Conservation (phyloP, 30 jellyfish, hydroid and myxozoan genomes). For the Rhopilema esculentum region DNA sequence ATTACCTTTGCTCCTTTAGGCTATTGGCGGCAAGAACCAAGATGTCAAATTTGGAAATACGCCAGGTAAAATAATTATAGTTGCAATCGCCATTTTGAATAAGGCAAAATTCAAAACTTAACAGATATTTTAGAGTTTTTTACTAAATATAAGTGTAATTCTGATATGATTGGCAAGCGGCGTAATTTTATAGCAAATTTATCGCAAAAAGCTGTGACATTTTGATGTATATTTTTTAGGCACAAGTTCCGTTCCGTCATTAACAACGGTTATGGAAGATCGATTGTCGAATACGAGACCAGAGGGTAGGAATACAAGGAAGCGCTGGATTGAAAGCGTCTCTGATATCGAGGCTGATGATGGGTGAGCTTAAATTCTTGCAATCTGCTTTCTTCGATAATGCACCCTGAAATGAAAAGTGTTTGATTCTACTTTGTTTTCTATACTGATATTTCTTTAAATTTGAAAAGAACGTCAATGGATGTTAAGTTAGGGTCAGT, state of each 20-base stretch:
- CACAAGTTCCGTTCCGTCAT: slow-evolving; percentile 43
- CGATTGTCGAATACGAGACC: slow-evolving; percentile 32
- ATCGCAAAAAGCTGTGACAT: too few relatives aligned
- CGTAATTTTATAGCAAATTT: too few relatives aligned
- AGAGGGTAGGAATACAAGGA: slow-evolving; percentile 40
- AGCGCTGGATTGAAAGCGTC: slow-evolving; percentile 80
- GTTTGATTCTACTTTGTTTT: background rate
- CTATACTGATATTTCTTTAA: too few relatives aligned
- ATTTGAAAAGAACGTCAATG: too few relatives aligned
- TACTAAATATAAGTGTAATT: too few relatives aligned
- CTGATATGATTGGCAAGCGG: too few relatives aligned
- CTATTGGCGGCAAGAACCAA: background rate
- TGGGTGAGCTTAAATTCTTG: slow-evolving; percentile 32
- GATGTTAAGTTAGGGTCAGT: too few relatives aligned
- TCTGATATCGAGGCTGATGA: slow-evolving; percentile 83
- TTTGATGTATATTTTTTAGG: background rate
- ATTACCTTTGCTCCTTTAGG: background rate
- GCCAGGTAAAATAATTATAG: background rate
- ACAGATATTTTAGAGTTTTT: too few relatives aligned
- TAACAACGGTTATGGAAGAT: slow-evolving; percentile 74
- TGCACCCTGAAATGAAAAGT: background rate
- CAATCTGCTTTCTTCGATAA: background rate
- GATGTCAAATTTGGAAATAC: background rate
- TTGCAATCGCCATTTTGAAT: background rate
- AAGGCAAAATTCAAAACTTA: background rate